Conservation (phyloP, 2,113 vertebrate species). For the Peucedramus taeniatus region DNA sequence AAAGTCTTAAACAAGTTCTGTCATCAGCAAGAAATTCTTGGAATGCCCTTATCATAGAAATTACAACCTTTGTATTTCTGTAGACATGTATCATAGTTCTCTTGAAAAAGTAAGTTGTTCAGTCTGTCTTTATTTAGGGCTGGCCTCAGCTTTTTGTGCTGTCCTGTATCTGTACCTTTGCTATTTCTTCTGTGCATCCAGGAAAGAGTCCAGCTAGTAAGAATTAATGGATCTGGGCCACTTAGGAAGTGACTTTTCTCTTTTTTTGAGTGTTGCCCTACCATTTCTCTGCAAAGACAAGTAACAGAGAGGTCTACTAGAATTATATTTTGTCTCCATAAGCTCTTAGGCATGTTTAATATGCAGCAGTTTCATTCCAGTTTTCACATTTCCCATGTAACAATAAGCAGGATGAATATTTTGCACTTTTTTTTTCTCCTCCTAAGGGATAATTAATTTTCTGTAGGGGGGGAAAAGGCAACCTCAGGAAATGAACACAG, state of each 20-base stretch:
- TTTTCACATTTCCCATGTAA: neutral
- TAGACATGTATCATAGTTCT: neutral
- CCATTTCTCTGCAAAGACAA: neutral
- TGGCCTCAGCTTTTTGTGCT: neutral
- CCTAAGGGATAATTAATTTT: neutral
- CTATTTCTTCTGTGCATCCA: neutral
- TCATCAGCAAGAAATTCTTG: neutral
- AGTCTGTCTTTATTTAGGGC: neutral
- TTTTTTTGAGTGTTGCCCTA: neutral
- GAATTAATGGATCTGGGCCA: neutral
- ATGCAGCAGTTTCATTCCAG: neutral
- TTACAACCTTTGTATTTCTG: neutral
- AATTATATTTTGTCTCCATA: neutral
- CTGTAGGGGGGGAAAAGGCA: accelerated
- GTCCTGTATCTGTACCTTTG: neutral
- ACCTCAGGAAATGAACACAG: neutral
- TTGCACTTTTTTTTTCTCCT: neutral
- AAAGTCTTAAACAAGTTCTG: neutral
- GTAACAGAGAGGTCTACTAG: neutral
- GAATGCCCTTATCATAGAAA: neutral
- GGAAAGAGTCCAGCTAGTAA: neutral
- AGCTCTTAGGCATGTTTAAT: neutral
- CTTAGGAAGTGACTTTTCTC: neutral
- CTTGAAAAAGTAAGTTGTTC: neutral
- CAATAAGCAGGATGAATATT: neutral